A percentile compares a stretch with the other conserved stretches of the same genome.
Evolutionary conservation across 2,888 invertebrate species (phyloP).

Genomic region (Aphodius granarius): DNA sequence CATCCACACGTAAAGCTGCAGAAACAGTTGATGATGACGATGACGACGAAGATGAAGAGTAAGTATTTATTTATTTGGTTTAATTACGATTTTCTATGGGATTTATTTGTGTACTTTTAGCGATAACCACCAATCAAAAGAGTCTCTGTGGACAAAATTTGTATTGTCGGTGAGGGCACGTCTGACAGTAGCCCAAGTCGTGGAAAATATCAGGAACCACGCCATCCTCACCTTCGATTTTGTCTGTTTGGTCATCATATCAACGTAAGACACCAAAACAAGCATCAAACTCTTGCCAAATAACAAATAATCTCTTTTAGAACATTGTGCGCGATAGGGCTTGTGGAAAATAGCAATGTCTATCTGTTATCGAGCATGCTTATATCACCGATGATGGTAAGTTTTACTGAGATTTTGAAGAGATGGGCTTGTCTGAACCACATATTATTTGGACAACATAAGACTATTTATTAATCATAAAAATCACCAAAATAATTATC

Average conservation of each 20-base stretch:
- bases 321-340: slow-evolving; percentile 70
- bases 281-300: neutral
- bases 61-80: neutral
- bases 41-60: slow-evolving; percentile 26
- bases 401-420: neutral
- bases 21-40: slow-evolving; percentile 35
- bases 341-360: slow-evolving; percentile 74
- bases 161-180: slow-evolving; percentile 67
- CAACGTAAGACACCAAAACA: slow-evolving; percentile 58
- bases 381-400: slow-evolving; percentile 78
- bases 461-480: no score
- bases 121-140: slow-evolving; percentile 35
- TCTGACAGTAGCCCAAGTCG: slow-evolving; percentile 71
- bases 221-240: slow-evolving; percentile 78
- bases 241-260: slow-evolving; percentile 68
- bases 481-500: neutral
- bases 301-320: slow-evolving; percentile 48
- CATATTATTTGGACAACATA: no score
- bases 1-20: slow-evolving; percentile 25
- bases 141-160: slow-evolving; percentile 62
- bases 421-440: no score
- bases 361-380: slow-evolving; percentile 79
- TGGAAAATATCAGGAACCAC: slow-evolving; percentile 67
- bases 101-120: slow-evolving; percentile 15
- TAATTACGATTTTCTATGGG: neutral